A percentile compares a stretch with the other conserved stretches of the same genome.
phyloP scores from a whole-genome alignment of 2,113 vertebrate species.

The Catharus bicknelli region DNA sequence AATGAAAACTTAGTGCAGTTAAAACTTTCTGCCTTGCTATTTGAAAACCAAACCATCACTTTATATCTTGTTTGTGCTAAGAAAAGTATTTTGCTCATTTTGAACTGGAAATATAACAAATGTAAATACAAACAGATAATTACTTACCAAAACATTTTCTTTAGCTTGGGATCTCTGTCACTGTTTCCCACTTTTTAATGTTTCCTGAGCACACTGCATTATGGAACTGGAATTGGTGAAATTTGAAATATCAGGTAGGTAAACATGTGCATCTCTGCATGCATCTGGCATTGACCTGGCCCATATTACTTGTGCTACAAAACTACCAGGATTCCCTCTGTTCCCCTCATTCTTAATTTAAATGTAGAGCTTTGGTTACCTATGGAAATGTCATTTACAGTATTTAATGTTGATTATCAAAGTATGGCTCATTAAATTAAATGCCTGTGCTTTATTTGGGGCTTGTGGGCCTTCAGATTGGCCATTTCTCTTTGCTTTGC shows the following conservation, averaged over 20 bases:
- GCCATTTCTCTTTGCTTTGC: background rate
- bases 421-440: background rate
- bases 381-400: background rate
- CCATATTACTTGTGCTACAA: slow-evolving; percentile 21
- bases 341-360: background rate
- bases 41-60: background rate
- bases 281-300: slow-evolving; percentile 64
- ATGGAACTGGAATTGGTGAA: slow-evolving; percentile 54
- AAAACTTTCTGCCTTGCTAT: background rate
- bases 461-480: background rate
- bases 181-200: slow-evolving; percentile 53
- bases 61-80: background rate
- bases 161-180: slow-evolving; percentile 59
- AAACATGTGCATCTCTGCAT: slow-evolving; percentile 64
- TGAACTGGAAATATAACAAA: background rate
- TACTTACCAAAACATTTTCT: slow-evolving; percentile 53
- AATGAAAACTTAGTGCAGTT: background rate
- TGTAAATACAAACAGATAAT: slow-evolving; percentile 33
- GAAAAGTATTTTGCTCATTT: background rate
- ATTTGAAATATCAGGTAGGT: slow-evolving; percentile 68
- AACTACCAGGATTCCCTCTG: background rate
- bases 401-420: background rate
- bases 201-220: slow-evolving; percentile 28
- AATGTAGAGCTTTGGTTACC: background rate
- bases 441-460: background rate